Evolutionary conservation across 2,113 vertebrate genomes (phyloP), one percentile per base, ranked within the genome.

Genomic region (Petrocephalus zakoni): DNA sequence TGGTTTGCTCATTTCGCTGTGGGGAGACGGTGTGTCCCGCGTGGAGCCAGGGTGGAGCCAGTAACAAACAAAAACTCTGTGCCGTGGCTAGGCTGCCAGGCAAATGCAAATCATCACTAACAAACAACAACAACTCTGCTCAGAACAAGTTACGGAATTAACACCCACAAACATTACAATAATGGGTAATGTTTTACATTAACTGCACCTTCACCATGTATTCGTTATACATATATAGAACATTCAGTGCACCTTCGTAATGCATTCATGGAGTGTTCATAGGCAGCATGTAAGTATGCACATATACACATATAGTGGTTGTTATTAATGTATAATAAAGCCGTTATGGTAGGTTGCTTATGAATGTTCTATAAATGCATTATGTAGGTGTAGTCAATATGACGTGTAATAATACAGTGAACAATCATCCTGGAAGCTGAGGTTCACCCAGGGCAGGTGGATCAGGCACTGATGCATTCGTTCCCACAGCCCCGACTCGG

Each of bases 401-500:
- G 25, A 29, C 11, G 3, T 42, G 78, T 22, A 47, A 47, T 82
- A 47, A 47, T 47, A 42, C 21, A 47, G 17, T 47, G 78, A 82
- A 84, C 22, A 47, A 52, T 21, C 46, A 4, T 21, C 21, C 42
- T 21, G 52, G 82, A 49, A 25, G 82, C 22, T 47, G n/a, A 49
- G 11, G 82, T 85, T 42, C 29, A 78, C 34, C 34, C n/a, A 19
- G 72, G 34, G 29, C 34, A 25, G 29, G 37, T 37, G 15, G 72
- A 78, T 1, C 5, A 78, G 29, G 72, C 72, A 42, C 34, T 78
- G 34, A 78, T 78, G 72, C 72, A 75, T 78, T 78, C 5, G 0
- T 78, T 52, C 88, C 85, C 90, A 47, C 86, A 88, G 91, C 89
- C 78, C 89, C 75, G 88, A 68, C 72, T 87, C 91, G 93, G 61